These are phyloP conservation scores for Mystacornis crossleyi DNA, from an alignment of 2,113 vertebrate genomes.

Conservation along the genomic window DNA sequence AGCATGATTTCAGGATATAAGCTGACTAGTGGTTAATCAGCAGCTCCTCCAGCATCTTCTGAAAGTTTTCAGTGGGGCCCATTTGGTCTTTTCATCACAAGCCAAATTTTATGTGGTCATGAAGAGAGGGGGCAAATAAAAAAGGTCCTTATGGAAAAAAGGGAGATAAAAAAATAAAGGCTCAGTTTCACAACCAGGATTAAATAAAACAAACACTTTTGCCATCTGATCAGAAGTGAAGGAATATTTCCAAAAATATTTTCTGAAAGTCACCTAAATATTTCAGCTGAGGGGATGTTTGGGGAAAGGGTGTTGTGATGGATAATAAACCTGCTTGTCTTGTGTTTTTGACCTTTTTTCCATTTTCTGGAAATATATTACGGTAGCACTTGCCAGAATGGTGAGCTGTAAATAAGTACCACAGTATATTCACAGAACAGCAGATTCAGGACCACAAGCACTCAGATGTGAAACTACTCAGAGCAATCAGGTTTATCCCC, in stretches of 20 bases:
- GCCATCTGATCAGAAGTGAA: conserved; percentile 21
- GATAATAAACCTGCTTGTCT: background rate
- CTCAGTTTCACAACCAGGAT: background rate
- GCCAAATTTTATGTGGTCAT: conserved; percentile 23
- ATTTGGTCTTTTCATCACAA: conserved; percentile 7
- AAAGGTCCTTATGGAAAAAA: background rate
- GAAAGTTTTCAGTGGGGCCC: background rate
- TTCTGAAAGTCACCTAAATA: background rate
- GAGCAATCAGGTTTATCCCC: background rate
- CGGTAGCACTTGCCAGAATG: background rate
- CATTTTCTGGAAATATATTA: background rate
- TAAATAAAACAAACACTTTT: conserved; percentile 33
- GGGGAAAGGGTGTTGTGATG: background rate
- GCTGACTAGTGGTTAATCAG: background rate
- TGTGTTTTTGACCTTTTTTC: background rate
- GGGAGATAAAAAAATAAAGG: background rate
- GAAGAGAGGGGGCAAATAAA: conserved; percentile 22
- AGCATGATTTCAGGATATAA: background rate
- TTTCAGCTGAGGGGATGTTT: background rate
- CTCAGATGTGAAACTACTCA: background rate
- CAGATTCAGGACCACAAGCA: background rate
- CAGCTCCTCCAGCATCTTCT: background rate
- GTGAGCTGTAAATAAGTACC: background rate
- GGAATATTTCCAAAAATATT: conserved; percentile 10
- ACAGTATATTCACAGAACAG: background rate